Evolutionary conservation across 2,113 vertebrate species (phyloP).

Genomic region (Notothenia rossii): DNA sequence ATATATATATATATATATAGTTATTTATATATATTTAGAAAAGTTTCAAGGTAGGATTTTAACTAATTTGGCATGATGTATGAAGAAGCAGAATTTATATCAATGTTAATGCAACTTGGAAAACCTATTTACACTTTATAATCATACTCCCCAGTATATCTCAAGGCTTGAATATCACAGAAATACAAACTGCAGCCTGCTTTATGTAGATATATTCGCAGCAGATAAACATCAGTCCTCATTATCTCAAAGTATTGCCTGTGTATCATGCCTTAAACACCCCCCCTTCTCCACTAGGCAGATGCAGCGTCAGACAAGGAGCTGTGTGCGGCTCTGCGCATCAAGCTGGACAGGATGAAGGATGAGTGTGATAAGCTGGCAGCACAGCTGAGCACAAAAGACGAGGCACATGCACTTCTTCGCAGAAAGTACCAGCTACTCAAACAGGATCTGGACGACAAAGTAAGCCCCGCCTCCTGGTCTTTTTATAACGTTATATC

Average conservation of each 20-base stretch:
- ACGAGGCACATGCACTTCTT: constrained; percentile 85
- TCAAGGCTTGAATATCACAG: neutral
- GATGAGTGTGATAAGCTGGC: constrained; percentile 90
- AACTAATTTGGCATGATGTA: neutral
- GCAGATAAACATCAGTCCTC: neutral
- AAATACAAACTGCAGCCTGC: neutral
- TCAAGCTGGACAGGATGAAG: constrained; percentile 92
- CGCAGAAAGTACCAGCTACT: constrained; percentile 87
- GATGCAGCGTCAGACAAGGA: constrained; percentile 88
- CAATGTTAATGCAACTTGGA: neutral
- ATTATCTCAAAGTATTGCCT: constrained; percentile 5
- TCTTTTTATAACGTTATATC: constrained; percentile 5
- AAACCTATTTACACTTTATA: neutral
- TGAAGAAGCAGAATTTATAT: neutral
- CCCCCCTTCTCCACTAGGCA: constrained; percentile 75
- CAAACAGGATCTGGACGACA: constrained; percentile 90
- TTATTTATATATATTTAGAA: no score
- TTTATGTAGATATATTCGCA: constrained; percentile 6
- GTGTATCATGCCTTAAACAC: constrained; percentile 24
- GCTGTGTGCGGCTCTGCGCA: constrained; percentile 81
- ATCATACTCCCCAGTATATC: neutral
- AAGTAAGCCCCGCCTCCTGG: constrained; percentile 80
- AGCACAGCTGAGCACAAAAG: constrained; percentile 85
- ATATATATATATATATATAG: no score
- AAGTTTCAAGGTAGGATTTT: neutral